These are phyloP conservation scores for Sebastolobus altivelis DNA, from an alignment of 2,797 vertebrate species.

Conservation along the genomic window DNA sequence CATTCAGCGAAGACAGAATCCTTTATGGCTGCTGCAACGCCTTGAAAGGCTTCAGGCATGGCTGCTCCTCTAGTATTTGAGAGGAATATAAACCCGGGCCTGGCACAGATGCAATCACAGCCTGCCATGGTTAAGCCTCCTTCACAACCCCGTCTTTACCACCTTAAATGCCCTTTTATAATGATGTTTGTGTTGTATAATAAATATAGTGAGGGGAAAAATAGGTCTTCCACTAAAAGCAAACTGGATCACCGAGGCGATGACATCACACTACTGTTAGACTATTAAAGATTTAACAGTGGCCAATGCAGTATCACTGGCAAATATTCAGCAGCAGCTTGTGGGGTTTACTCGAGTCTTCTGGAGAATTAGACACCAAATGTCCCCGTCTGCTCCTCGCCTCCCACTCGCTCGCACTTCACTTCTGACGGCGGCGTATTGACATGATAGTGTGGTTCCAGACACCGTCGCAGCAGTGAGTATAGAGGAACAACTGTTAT, in stretches of 20 bases:
- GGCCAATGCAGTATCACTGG: conserved; percentile 54
- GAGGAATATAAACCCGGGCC: conserved; percentile 44
- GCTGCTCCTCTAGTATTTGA: conserved; percentile 48
- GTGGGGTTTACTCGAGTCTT: conserved; percentile 65
- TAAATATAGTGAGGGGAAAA: conserved; percentile 4
- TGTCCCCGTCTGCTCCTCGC: conserved; percentile 47
- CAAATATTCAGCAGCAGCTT: conserved; percentile 67
- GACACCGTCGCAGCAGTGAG: conserved; percentile 19
- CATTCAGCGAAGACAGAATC: conserved; percentile 49
- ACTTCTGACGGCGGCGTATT: conserved; percentile 5
- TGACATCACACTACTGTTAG: conserved; percentile 54
- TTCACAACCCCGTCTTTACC: conserved; percentile 12
- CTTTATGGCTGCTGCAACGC: conserved; percentile 44
- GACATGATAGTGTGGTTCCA: conserved; percentile 22
- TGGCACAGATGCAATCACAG: conserved; percentile 46
- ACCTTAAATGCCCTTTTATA: conserved; percentile 18
- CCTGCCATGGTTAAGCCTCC: conserved; percentile 40
- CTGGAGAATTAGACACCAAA: conserved; percentile 60
- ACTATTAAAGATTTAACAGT: conserved; percentile 67
- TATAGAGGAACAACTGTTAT: not conserved
- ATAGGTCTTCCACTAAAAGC: conserved; percentile 23
- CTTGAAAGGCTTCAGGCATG: conserved; percentile 61
- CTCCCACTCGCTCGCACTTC: conserved; percentile 37
- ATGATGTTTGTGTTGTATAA: conserved; percentile 18
- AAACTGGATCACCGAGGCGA: conserved; percentile 39